phyloP scores from a whole-genome alignment of 92 coral and sea anemone genomes.

The Chrysogorgia sp. region DNA sequence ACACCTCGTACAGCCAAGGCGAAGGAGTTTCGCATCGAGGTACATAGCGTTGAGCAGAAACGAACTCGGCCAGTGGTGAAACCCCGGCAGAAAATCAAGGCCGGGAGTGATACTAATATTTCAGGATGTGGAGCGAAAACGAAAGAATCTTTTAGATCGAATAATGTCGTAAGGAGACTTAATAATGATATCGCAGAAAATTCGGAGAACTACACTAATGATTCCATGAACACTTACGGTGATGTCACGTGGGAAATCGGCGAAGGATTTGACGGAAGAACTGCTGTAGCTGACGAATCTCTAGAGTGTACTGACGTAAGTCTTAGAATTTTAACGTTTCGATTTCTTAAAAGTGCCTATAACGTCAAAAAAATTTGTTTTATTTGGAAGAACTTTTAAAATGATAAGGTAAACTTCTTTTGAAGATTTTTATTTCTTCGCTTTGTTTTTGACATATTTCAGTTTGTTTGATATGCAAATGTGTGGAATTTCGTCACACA shows the following conservation, averaged over 20 bases:
- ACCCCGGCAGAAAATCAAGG: slow-evolving; percentile 17
- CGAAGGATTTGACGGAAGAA: neutral
- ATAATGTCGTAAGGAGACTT: slow-evolving; percentile 2
- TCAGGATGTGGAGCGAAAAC: neutral
- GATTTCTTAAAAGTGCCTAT: no score
- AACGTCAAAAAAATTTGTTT: no score
- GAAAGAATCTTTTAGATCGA: neutral
- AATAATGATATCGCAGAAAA: neutral
- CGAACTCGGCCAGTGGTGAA: slow-evolving; percentile 24
- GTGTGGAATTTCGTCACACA: no score
- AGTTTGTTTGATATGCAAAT: no score
- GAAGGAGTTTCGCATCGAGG: neutral
- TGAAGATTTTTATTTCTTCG: no score
- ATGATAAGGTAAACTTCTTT: no score
- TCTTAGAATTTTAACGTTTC: neutral
- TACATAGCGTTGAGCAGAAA: neutral
- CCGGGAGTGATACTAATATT: neutral
- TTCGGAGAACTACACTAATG: neutral
- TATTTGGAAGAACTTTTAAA: no score
- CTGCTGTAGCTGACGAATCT: neutral
- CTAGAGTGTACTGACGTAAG: slow-evolving; percentile 44
- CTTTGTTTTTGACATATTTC: no score
- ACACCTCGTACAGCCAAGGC: neutral
- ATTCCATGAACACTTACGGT: neutral
- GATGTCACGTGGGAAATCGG: neutral